phyloP scores from a whole-genome alignment of 2,113 vertebrate genomes.

The Cricetomys ansorgei region DNA sequence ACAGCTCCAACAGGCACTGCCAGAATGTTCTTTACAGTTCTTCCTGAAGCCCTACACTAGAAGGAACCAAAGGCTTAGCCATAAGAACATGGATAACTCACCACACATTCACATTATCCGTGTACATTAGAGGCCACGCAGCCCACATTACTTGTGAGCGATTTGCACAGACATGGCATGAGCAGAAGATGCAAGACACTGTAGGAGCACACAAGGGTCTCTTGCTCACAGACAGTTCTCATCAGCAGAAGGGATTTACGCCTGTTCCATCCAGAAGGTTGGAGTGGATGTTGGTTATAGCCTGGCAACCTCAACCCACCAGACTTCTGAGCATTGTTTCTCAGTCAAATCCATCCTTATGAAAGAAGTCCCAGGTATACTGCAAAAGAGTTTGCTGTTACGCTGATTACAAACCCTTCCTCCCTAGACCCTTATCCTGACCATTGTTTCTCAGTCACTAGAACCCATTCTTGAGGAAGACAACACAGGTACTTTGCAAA shows the following conservation, averaged over 20 bases:
- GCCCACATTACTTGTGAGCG: background rate
- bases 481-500: background rate
- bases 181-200: background rate
- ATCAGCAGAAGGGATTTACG: background rate
- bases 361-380: background rate
- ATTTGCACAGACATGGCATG: accelerated
- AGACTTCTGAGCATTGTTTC: background rate
- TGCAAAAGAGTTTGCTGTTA: too few relatives aligned
- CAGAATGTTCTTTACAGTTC: background rate
- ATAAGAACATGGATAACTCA: background rate
- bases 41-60: background rate
- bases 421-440: background rate
- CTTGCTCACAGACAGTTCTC: background rate
- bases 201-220: too few relatives aligned
- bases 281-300: background rate
- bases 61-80: background rate
- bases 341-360: background rate
- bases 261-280: background rate
- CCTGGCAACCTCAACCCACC: background rate
- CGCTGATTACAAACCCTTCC: background rate
- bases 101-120: background rate
- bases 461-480: background rate
- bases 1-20: background rate
- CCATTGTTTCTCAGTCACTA: background rate
- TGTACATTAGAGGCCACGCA: background rate